Percentiles rank a stretch among this genome's conserved stretches.
phyloP scores from a whole-genome alignment of 1,140 invertebrate species.

The Diachasma alloeum region DNA sequence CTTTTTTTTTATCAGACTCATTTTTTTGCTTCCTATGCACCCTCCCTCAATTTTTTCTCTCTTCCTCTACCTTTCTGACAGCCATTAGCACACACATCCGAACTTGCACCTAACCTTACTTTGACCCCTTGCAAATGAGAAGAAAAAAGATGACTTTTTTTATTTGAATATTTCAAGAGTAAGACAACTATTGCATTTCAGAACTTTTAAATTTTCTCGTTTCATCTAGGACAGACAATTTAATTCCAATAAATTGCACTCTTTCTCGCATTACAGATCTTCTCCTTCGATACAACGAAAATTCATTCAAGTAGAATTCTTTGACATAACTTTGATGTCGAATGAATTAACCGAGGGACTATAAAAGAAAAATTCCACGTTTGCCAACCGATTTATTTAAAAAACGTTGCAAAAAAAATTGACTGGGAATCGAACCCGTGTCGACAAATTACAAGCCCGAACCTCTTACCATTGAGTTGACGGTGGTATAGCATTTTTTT shows the following conservation, averaged over 20 bases:
- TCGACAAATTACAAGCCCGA: too few species aligned
- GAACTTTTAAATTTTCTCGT: too few species aligned
- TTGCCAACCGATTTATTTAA: not conserved
- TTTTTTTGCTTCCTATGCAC: constrained; percentile 10
- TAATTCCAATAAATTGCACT: not conserved
- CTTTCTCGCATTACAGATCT: not conserved
- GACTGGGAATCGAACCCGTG: too few species aligned
- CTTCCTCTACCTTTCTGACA: not conserved
- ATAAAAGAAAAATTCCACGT: not conserved
- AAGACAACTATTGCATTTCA: too few species aligned
- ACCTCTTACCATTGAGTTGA: too few species aligned
- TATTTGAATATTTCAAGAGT: not conserved
- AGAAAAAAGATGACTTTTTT: not conserved
- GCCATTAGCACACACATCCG: not conserved
- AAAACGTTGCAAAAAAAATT: too few species aligned
- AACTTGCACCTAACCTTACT: not conserved
- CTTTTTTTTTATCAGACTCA: constrained; percentile 3
- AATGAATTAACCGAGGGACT: not conserved
- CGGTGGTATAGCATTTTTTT: too few species aligned
- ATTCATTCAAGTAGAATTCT: not conserved
- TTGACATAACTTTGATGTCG: not conserved
- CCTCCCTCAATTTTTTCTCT: not conserved
- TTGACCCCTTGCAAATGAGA: not conserved
- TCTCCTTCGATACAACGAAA: not conserved
- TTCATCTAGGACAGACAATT: not conserved